Conservation (phyloP, 2,113 vertebrate genomes). For the Actenoides lindsayi region DNA sequence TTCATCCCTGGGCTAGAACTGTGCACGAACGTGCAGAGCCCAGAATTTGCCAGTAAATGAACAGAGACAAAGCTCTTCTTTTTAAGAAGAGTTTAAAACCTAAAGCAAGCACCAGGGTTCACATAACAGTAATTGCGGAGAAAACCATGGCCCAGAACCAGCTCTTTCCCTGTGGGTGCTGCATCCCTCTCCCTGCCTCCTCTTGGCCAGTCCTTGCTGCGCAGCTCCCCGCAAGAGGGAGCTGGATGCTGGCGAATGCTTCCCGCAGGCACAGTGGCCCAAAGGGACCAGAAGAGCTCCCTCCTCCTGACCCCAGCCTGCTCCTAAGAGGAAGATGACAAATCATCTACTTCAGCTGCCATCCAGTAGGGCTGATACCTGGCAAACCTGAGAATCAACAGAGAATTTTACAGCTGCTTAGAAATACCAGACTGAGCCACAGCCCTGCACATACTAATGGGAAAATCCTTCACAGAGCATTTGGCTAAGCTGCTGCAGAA, state of each 20-base stretch:
- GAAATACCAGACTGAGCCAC: no score
- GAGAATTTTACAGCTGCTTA: neutral
- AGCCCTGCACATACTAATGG: neutral
- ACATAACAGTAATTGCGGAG: neutral
- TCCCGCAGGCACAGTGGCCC: no score
- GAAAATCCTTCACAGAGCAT: neutral
- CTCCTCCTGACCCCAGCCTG: neutral
- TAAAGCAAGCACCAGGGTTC: neutral
- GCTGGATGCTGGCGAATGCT: neutral
- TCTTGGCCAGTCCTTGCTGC: rapidly evolving
- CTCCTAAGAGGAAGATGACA: neutral
- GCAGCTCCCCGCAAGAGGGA: neutral
- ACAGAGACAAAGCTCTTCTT: neutral
- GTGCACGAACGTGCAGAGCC: neutral
- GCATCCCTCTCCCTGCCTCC: neutral
- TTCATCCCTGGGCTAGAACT: neutral
- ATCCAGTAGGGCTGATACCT: neutral
- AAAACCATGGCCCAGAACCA: neutral
- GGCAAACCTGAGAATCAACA: neutral
- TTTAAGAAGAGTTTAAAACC: neutral
- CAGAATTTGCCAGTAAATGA: neutral
- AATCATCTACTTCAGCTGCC: neutral
- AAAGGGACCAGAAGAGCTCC: neutral
- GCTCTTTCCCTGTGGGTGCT: neutral
- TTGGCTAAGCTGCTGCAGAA: neutral